Evolutionary conservation across 1,140 invertebrate genomes (phyloP).

Genomic region (Anastatus disparis): DNA sequence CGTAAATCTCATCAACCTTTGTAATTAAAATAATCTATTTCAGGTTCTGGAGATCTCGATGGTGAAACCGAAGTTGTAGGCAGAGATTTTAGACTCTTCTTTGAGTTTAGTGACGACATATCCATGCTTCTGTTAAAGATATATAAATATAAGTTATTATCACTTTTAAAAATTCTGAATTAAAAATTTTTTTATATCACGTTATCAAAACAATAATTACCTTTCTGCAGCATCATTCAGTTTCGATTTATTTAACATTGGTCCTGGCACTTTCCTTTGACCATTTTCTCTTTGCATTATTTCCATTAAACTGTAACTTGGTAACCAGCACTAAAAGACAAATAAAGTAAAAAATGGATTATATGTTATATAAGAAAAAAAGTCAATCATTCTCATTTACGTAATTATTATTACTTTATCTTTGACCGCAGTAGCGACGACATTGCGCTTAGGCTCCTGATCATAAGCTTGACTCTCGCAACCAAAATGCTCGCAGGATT

Average conservation of each 20-base stretch:
- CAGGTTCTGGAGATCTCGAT: constrained; percentile 46
- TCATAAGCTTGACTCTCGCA: constrained; percentile 94
- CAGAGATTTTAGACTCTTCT: constrained; percentile 50
- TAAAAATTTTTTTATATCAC: not conserved
- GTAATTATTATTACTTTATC: constrained; percentile 71
- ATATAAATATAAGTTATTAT: not conserved
- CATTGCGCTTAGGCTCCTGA: constrained; percentile 92
- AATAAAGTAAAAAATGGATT: not conserved
- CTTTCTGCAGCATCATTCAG: constrained; percentile 7
- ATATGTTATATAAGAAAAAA: not conserved
- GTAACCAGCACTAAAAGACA: constrained; percentile 79
- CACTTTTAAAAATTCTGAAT: not conserved
- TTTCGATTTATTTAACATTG: constrained; percentile 59
- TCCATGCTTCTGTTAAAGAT: constrained; percentile 51
- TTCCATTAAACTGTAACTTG: constrained; percentile 85
- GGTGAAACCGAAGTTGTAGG: constrained; percentile 43
- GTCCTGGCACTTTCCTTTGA: constrained; percentile 79
- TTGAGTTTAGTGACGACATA: constrained; percentile 54
- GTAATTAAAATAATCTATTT: constrained; percentile 53
- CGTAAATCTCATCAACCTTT: too few species aligned
- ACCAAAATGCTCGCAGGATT: constrained; percentile 94
- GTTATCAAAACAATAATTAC: constrained; percentile 12
- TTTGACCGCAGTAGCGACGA: constrained; percentile 89
- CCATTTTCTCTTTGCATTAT: constrained; percentile 82
- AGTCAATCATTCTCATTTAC: not conserved